Evolutionary conservation across 2,888 invertebrate genomes (phyloP).

Genomic region (Drosophila robusta): DNA sequence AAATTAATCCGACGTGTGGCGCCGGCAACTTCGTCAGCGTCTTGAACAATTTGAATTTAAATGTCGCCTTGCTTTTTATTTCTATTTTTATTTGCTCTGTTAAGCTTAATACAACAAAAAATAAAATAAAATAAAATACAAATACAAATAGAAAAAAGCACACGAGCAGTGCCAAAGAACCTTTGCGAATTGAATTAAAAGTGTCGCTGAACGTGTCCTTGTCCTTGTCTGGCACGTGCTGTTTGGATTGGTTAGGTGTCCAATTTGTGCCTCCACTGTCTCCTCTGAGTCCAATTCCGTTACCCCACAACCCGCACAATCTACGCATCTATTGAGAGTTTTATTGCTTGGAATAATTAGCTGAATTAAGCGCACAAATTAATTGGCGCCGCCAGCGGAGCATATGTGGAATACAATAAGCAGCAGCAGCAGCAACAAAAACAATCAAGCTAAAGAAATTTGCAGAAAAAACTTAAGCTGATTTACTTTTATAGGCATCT

Average conservation of each 20-base stretch:
- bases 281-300: neutral
- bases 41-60: slow-evolving; percentile 80
- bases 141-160: slow-evolving; percentile 11
- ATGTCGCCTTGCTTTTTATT: slow-evolving; percentile 66
- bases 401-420: slow-evolving; percentile 63
- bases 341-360: slow-evolving; percentile 79
- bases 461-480: slow-evolving; percentile 50
- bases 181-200: slow-evolving; percentile 80
- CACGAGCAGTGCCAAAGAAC: slow-evolving; percentile 60
- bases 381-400: slow-evolving; percentile 63
- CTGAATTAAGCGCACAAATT: slow-evolving; percentile 79
- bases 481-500: slow-evolving; percentile 75
- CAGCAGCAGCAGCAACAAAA: slow-evolving; percentile 5
- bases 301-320: slow-evolving; percentile 30
- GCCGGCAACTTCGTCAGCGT: slow-evolving; percentile 74
- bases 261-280: slow-evolving; percentile 8
- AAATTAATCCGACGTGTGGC: slow-evolving; percentile 84
- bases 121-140: slow-evolving; percentile 4
- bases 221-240: slow-evolving; percentile 53
- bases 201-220: slow-evolving; percentile 75
- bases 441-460: slow-evolving; percentile 28
- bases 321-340: slow-evolving; percentile 76
- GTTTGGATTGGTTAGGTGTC: slow-evolving; percentile 44
- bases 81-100: slow-evolving; percentile 63
- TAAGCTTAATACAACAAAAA: slow-evolving; percentile 59